A percentile compares a stretch with the other conserved stretches of the same genome.
Conservation (phyloP, 2,797 vertebrate species). For the Centroberyx gerrardi region DNA sequence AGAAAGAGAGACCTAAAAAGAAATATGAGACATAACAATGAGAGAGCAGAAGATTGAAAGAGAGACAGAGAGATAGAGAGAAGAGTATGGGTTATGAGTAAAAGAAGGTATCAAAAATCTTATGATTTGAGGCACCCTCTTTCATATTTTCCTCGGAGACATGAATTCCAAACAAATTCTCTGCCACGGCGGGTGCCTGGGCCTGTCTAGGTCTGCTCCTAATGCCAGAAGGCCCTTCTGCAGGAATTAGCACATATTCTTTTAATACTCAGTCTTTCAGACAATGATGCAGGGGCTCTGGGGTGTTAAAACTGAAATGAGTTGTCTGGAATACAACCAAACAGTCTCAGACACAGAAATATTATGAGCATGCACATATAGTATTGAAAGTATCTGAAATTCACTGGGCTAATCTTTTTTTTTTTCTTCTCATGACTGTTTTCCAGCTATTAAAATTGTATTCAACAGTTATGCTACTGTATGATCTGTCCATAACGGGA, state of each 20-base stretch:
- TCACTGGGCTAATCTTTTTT: background rate
- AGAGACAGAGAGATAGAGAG: conserved; percentile 1
- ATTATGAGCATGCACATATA: background rate
- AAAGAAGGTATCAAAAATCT: conserved; percentile 69
- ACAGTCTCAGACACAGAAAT: conserved; percentile 6
- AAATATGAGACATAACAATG: background rate
- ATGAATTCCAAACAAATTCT: conserved; percentile 93
- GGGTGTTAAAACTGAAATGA: conserved; percentile 34
- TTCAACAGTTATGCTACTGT: too few species aligned
- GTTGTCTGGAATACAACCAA: background rate
- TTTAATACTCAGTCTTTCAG: conserved; percentile 79
- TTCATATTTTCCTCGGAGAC: conserved; percentile 90
- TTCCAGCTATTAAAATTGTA: background rate
- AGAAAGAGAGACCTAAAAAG: background rate
- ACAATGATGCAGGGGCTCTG: conserved; percentile 54
- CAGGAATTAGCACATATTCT: conserved; percentile 83
- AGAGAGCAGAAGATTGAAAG: conserved; percentile 1
- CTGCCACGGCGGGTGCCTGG: conserved; percentile 85
- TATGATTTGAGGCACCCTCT: conserved; percentile 81
- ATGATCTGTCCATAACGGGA: too few species aligned
- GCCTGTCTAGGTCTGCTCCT: conserved; percentile 85
- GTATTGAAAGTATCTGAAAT: background rate
- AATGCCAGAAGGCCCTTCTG: conserved; percentile 85
- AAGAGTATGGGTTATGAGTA: conserved; percentile 6
- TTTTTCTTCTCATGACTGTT: background rate